Conservation (phyloP, 2,113 vertebrate species). For the Australoheros scitulus region DNA sequence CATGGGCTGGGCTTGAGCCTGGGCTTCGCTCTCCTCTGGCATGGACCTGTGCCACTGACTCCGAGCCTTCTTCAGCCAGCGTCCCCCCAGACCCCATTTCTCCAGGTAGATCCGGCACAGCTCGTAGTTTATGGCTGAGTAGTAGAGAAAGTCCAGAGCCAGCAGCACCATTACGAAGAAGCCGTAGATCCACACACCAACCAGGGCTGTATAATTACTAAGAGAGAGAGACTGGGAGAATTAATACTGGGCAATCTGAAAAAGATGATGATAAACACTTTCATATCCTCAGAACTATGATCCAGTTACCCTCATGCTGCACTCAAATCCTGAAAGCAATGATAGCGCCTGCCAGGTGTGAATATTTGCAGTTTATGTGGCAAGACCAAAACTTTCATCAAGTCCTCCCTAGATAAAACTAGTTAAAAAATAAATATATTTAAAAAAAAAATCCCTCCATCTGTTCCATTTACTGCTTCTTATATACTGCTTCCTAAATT, state of each 20-base stretch:
- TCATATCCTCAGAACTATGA: constrained; percentile 23
- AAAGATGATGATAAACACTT: constrained; percentile 34
- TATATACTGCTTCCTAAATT: constrained; percentile 33
- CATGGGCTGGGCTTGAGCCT: constrained; percentile 68
- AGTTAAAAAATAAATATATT: constrained; percentile 34
- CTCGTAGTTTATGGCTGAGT: constrained; percentile 98
- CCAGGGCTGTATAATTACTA: constrained; percentile 95
- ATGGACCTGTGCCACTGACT: constrained; percentile 85
- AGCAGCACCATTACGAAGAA: constrained; percentile 94
- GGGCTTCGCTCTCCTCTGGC: constrained; percentile 79
- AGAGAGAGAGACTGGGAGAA: constrained; percentile 23
- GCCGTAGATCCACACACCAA: constrained; percentile 99
- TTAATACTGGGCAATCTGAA: constrained; percentile 33
- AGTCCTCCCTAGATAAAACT: constrained; percentile 38
- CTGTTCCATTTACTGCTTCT: constrained; percentile 49
- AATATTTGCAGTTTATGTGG: constrained; percentile 41
- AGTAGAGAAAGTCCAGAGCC: constrained; percentile 94
- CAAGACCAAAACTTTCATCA: constrained; percentile 31
- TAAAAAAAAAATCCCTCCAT: constrained; percentile 34
- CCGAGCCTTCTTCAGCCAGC: constrained; percentile 91
- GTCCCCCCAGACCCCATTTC: constrained; percentile 92
- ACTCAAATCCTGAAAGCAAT: constrained; percentile 23
- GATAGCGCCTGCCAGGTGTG: constrained; percentile 42
- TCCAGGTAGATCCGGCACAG: constrained; percentile 93
- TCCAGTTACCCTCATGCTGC: constrained; percentile 31